Percentiles rank a stretch among this genome's conserved stretches.
Evolutionary conservation across 1,140 invertebrate genomes (phyloP).

Genomic region (Copidosoma floridanum): DNA sequence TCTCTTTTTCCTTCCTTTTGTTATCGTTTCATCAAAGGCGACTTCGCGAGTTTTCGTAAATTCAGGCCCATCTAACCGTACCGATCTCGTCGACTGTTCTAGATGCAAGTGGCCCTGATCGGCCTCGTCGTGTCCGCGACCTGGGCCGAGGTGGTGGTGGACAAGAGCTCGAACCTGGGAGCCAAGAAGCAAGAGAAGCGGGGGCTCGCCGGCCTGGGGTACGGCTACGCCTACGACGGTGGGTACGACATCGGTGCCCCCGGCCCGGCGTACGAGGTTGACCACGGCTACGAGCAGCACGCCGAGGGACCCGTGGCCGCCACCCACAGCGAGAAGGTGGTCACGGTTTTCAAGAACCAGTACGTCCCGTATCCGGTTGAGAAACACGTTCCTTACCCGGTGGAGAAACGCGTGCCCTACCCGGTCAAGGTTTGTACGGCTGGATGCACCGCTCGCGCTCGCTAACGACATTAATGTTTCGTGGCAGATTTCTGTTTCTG

Average conservation of each 20-base stretch:
- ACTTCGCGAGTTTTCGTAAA: too few relatives aligned
- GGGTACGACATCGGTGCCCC: slow-evolving; percentile 56
- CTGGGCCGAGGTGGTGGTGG: slow-evolving; percentile 59
- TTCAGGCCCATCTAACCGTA: too few relatives aligned
- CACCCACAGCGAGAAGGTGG: slow-evolving; percentile 65
- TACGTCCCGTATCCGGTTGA: slow-evolving; percentile 64
- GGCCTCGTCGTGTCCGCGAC: slow-evolving; percentile 67
- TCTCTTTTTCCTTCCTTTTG: too few relatives aligned
- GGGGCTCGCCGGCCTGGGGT: slow-evolving; percentile 60
- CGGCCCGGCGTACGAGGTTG: slow-evolving; percentile 32
- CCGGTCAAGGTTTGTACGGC: slow-evolving; percentile 66
- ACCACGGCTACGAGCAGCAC: slow-evolving; percentile 41
- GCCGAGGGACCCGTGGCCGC: slow-evolving; percentile 55
- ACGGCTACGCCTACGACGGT: slow-evolving; percentile 62
- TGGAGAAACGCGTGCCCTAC: slow-evolving; percentile 65
- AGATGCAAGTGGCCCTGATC: slow-evolving; percentile 70
- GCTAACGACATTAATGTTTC: too few relatives aligned
- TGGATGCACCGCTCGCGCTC: too few relatives aligned
- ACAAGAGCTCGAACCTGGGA: slow-evolving; percentile 40
- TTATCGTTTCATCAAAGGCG: too few relatives aligned
- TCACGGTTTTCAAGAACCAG: slow-evolving; percentile 69
- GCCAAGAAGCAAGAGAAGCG: slow-evolving; percentile 68
- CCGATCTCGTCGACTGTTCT: slow-evolving; percentile 37
- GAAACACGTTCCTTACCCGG: slow-evolving; percentile 65
- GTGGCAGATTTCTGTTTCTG: too few relatives aligned